Base-by-base conservation (phyloP, 2,797 vertebrate species). In the Hipposideros larvatus region DNA sequence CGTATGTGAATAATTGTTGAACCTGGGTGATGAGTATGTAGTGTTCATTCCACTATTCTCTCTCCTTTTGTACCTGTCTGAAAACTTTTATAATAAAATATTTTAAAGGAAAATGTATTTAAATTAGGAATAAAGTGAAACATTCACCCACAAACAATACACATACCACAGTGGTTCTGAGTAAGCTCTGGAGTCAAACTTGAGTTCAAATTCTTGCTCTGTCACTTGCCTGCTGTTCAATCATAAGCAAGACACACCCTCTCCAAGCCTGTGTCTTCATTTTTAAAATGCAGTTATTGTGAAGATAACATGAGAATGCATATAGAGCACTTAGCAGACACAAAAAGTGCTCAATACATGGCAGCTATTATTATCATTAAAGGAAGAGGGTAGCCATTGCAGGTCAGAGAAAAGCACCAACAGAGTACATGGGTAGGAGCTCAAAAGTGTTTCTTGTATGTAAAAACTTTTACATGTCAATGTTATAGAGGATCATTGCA, bases 191-290 rank as follows among this genome's bases (percentile, higher is more conserved):
- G 46, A 92, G 55, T 84, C 66, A 84, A 46, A 83, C 24, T n/a
- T 31, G 18, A 92, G 22, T 66, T 93, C 66, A 93, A 94, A 94
- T 90, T 92, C n/a, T 84, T 86, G 79, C 61, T 46, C 55, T 77
- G 19, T 94, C 59, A 85, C 34, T 86, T 91, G 28, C 41, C 61
- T 91, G 22, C 46, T 90, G 66, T 82, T 80, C 71, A 66, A 91
- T 93, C 41, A 85, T 63, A 63, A 92, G 59, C 28, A 90, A 96
- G 94, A 91, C 41, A 94, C 48, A 91, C 21, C n/a, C 31, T 96
- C 48, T 22, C 48, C 66, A 93, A 96, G 65, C 22, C 78, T 89
- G 37, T 37, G 19, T 43, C 86, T 43, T 77, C 57, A 90, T 55
- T 48, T 84, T 94, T 75, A 87, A 93, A 93, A 74, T 57, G 31